Evolutionary conservation across 2,888 invertebrate species (phyloP).

Genomic region (Tetragonula carbonaria): DNA sequence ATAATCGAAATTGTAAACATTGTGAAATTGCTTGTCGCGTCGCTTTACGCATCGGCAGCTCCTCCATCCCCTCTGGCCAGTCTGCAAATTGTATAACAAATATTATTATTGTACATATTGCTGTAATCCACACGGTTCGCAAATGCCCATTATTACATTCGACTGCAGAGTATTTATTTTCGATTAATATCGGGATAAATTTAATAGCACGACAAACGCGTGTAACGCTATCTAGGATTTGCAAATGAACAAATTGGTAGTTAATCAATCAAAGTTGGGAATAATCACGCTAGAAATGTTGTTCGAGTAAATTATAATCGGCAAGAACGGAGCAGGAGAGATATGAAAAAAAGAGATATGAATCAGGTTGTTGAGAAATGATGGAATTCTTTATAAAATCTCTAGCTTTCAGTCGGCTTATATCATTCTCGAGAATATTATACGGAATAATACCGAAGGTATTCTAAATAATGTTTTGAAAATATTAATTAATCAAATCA

Average conservation of each 20-base stretch:
- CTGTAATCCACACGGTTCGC: not conserved
- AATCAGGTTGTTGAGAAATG: too few relatives aligned
- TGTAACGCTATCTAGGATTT: not conserved
- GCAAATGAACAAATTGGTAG: not conserved
- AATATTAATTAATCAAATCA: too few relatives aligned
- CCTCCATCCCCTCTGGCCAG: too few relatives aligned
- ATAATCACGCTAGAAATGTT: not conserved
- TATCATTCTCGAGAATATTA: too few relatives aligned
- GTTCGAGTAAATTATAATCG: not conserved
- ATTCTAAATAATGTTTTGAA: too few relatives aligned
- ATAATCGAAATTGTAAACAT: conserved; percentile 43
- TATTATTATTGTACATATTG: conserved; percentile 42
- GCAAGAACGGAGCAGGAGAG: not conserved
- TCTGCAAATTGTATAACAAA: conserved; percentile 35
- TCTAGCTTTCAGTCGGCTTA: too few relatives aligned
- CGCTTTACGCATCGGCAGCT: not conserved
- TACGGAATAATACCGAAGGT: too few relatives aligned
- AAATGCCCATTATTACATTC: conserved; percentile 18
- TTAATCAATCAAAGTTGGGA: not conserved
- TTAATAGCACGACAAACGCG: not conserved
- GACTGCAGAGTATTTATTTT: conserved; percentile 16
- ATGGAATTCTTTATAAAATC: too few relatives aligned
- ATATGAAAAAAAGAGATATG: too few relatives aligned
- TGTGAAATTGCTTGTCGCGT: conserved; percentile 5
- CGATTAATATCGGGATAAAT: conserved; percentile 10